Evolutionary conservation across 2,888 invertebrate species (phyloP), one percentile per base, ranked within the genome.

Genomic region (Hypena proboscidalis): DNA sequence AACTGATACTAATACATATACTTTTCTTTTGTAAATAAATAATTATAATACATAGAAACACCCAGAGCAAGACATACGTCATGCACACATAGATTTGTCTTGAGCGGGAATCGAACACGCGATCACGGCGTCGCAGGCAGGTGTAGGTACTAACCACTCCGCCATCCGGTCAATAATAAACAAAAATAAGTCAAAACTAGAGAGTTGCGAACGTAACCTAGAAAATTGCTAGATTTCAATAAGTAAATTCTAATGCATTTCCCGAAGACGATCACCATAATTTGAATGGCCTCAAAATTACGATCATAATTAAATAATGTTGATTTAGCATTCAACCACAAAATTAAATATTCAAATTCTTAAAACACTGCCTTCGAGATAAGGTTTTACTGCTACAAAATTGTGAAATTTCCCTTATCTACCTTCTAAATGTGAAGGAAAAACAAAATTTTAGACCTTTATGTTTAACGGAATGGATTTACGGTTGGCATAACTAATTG

Each of bases 281-380:
- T 32, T 31, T 40, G 31, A 49, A 50, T 42, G 31, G 22, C 44
- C 34, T 5, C 38, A 33, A 50, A 62, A 57, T 57, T 49, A 47
- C 42, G 38, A 43, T 46, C 26, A 13, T 44, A 48, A 44, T 39
- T 56, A 56, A 57, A 43, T 45, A 61, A 63, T 49, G 61, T 67
- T 61, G 66, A 60, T 52, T 67, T 52, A 59, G 58, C 60, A 64
- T 67, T 70, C 49, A 53, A 38, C 41, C 48, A 43, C 51, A 51
- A 70, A 70, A 70, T 69, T 69, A 65, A 55, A 65, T 67, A 74
- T 76, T 70, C 63, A 67, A 71, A 71, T 73, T 69, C 68, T 69
- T 67, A 58, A 67, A 59, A 72, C 67, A 65, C 46, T 53, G 41
- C 7, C 42, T 41, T 17, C 14, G 25, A 64, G 77, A 77, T 77